Evolutionary conservation across 2,888 invertebrate genomes (phyloP), one percentile per base, ranked within the genome.

Genomic region (Hylaea fasciaria): DNA sequence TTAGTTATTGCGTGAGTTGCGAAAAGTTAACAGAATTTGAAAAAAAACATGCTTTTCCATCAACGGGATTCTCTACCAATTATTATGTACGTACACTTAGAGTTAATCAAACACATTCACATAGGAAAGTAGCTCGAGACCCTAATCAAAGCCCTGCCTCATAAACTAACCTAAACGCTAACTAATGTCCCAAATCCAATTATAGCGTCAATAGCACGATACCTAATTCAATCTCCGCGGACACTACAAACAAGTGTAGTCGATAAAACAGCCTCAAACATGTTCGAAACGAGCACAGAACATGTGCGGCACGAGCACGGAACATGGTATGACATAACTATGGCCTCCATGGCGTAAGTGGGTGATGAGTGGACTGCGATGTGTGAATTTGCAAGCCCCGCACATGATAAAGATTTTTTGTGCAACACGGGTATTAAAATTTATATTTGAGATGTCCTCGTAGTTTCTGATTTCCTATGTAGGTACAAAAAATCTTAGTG

Each of bases 211-310:
- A 68, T 72, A 69, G 69, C 65, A 69, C 65, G 70, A 69, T 55
- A 71, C 76, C 76, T 78, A 77, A 74, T 78, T 76, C 76, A 75
- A 76, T 78, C 78, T 73, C 77, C 69, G 73, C 71, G 71, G 75
- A 74, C 76, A 72, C 72, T 72, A 71, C 76, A 79, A 78, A 79
- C 80, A 79, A 79, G 78, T 78, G 78, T 76, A 68, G 70, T 62
- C 44, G 78, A 79, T 79, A 79, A 78, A 79, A 76, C 75, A 65
- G 66, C 66, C 68, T 17, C 68, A 66, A 66, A 67, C 68, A 70
- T 73, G 76, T 73, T 65, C 53, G 44, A 70, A 69, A 68, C 45
- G 59, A 54, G 53, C 60, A 12, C 14, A 46, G 62, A 48, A 28
- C 7, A 28, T 32, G 10, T 5, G 22, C 22, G 22, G 5, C 69